Conservation (phyloP, 1,140 invertebrate genomes). For the Metopolophium dirhodum region DNA sequence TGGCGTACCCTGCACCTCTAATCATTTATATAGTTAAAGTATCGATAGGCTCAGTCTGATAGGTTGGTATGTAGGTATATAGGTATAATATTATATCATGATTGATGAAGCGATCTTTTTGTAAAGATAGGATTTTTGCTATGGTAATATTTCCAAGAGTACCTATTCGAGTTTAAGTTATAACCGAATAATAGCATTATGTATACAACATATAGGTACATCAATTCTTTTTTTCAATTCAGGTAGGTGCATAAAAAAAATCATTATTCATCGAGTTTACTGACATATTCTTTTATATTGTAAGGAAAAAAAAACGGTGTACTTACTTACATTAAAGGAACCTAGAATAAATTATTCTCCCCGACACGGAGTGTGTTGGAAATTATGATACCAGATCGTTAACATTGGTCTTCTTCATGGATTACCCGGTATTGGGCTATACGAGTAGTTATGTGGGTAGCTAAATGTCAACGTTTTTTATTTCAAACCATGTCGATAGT, state of each 20-base stretch:
- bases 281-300: not conserved
- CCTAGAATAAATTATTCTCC: slow-evolving; percentile 35
- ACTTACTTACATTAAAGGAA: not conserved
- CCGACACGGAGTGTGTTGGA: not conserved
- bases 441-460: slow-evolving; percentile 15
- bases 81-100: not conserved
- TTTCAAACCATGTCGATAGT: not conserved
- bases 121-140: not conserved
- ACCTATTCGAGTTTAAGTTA: not conserved
- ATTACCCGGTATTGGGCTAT: slow-evolving; percentile 5
- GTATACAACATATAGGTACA: not conserved
- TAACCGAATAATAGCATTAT: not conserved
- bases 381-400: slow-evolving; percentile 8
- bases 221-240: not conserved
- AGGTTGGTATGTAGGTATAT: not conserved
- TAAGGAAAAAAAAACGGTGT: not conserved
- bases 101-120: not conserved
- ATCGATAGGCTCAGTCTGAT: not conserved
- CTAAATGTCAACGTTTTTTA: slow-evolving; percentile 1
- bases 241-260: not conserved
- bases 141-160: not conserved
- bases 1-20: too few relatives aligned
- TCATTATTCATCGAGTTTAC: not conserved
- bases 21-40: not conserved
- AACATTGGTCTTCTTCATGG: slow-evolving; percentile 25